Conservation (phyloP, 2,797 vertebrate genomes). For the Decapterus maruadsi region DNA sequence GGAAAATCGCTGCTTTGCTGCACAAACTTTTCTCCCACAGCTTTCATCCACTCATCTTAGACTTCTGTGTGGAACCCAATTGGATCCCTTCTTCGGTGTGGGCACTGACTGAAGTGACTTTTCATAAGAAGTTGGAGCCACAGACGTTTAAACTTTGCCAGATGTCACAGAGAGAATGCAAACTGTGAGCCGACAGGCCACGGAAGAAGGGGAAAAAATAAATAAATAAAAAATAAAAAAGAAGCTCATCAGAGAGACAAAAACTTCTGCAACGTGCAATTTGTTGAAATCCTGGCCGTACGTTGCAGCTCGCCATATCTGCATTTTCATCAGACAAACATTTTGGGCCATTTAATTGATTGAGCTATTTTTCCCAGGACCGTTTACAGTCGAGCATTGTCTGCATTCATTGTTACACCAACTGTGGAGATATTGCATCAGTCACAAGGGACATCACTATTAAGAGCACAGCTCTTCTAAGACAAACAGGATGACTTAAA, state of each 20-base stretch:
- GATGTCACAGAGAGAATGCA: slow-evolving; percentile 68
- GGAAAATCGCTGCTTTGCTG: slow-evolving; percentile 85
- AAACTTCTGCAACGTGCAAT: slow-evolving; percentile 74
- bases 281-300: slow-evolving; percentile 74
- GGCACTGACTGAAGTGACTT: slow-evolving; percentile 82
- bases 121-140: slow-evolving; percentile 76
- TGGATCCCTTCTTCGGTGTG: slow-evolving; percentile 74
- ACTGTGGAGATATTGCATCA: slow-evolving; percentile 85
- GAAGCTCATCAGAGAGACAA: slow-evolving; percentile 47
- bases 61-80: slow-evolving; percentile 75
- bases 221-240: slow-evolving; percentile 26
- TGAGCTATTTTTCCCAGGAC: slow-evolving; percentile 81
- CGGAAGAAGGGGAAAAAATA: slow-evolving; percentile 3
- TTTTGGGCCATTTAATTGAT: slow-evolving; percentile 83
- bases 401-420: slow-evolving; percentile 84
- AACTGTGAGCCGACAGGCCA: slow-evolving; percentile 61
- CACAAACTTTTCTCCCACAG: slow-evolving; percentile 84
- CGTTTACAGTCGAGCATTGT: slow-evolving; percentile 80
- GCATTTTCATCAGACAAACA: slow-evolving; percentile 84
- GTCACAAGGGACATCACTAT: slow-evolving; percentile 86
- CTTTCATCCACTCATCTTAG: slow-evolving; percentile 85
- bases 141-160: slow-evolving; percentile 80
- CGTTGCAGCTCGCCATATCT: slow-evolving; percentile 73
- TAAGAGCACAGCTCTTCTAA: slow-evolving; percentile 85
- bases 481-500: slow-evolving; percentile 87